Evolutionary conservation across 2,888 invertebrate genomes (phyloP), one percentile per base, ranked within the genome.

Genomic region (Eupithecia dodoneata): DNA sequence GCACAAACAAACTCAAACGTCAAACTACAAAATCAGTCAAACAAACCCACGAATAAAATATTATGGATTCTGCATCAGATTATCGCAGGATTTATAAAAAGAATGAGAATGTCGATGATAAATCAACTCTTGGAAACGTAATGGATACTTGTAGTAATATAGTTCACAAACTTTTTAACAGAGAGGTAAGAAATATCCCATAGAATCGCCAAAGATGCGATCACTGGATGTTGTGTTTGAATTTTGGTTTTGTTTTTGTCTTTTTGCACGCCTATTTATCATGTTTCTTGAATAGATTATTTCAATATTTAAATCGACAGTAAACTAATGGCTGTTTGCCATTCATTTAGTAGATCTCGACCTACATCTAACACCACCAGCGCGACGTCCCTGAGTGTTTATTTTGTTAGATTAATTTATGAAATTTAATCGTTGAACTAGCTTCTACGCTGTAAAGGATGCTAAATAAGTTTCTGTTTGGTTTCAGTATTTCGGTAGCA

Each of bases 151-250:
- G 88, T 84, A 89, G 86, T 84, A 94, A 94, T 87, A 92, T 92
- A 83, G 88, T 94, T 80, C 90, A 93, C 86, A 96, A 96, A 91
- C 91, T 96, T 86, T 95, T 96, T 85, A 96, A 96, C 87, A 94
- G 96, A 88, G 96, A 96, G 95, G 96, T 96, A 90, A 93, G 93
- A 90, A 80, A 83, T 81, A 83, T 79, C 81, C 82, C 41, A 77
- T 76, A 77, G 81, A 82, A 83, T 82, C 80, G 70, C 45, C 30
- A 66, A 67, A 75, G 79, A 78, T 83, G 71, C 74, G 72, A 78
- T 79, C 76, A 75, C 71, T 75, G 79, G 80, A 75, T 84, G 81
- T 79, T 80, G 82, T 84, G 85, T 83, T 83, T 85, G 82, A 80
- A 83, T 81, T 84, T 83, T 79, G 82, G 83, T 81, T 82, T 78